phyloP scores from a whole-genome alignment of 2,797 vertebrate species.

The Echiichthys vipera region DNA sequence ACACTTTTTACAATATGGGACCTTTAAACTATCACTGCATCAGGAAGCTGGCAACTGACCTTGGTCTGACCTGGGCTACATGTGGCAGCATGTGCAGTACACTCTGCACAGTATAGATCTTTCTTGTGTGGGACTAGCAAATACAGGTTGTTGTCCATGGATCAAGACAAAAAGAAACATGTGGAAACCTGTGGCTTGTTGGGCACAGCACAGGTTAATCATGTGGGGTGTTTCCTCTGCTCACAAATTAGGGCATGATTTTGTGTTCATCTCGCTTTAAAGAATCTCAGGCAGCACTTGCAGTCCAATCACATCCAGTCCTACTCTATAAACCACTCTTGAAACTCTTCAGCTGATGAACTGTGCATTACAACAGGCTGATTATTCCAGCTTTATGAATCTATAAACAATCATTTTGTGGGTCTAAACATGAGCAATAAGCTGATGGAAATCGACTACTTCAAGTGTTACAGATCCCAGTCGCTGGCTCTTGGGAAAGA shows the following conservation, averaged over 20 bases:
- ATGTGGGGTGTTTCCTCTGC: constrained; percentile 1
- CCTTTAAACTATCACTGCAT: too few relatives aligned
- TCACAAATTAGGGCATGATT: neutral
- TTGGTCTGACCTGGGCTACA: neutral
- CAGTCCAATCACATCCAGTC: neutral
- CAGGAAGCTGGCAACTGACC: neutral
- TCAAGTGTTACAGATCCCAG: constrained; percentile 17
- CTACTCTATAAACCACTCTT: neutral
- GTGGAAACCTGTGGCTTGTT: constrained; percentile 8
- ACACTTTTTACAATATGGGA: too few relatives aligned
- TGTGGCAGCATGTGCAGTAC: constrained; percentile 21
- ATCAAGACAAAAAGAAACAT: neutral
- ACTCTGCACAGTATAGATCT: neutral
- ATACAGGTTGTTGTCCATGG: neutral
- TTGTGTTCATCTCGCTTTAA: neutral
- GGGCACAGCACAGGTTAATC: constrained; percentile 3
- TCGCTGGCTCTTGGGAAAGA: constrained; percentile 59
- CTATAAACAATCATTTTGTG: neutral
- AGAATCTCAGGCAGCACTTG: neutral
- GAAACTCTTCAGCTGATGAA: neutral
- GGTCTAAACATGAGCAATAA: constrained; percentile 15
- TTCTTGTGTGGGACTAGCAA: neutral
- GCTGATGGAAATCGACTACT: constrained; percentile 42
- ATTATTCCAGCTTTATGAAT: neutral
- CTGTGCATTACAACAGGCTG: neutral